Conservation (phyloP, 2,888 invertebrate species). For the Operophtera brumata region DNA sequence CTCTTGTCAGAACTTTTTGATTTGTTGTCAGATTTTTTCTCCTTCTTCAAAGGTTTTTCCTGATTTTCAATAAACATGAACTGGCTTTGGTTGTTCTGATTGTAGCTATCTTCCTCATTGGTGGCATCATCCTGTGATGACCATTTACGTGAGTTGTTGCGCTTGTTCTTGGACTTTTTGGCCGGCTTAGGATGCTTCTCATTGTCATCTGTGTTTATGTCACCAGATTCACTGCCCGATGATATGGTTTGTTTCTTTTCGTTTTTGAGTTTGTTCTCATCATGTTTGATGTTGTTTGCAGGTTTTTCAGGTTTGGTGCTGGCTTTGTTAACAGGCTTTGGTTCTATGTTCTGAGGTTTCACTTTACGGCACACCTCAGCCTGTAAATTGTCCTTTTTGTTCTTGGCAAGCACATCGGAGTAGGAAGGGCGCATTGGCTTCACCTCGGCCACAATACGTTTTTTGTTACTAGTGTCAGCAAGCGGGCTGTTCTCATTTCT, state of each 20-base stretch:
- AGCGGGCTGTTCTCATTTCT: slow-evolving; percentile 70
- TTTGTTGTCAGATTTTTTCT: slow-evolving; percentile 59
- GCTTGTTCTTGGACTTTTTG: slow-evolving; percentile 71
- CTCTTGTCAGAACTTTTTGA: slow-evolving; percentile 53
- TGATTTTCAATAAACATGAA: slow-evolving; percentile 73
- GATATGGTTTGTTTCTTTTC: slow-evolving; percentile 72
- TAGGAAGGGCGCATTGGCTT: slow-evolving; percentile 93
- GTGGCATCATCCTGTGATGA: slow-evolving; percentile 80
- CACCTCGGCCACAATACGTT: slow-evolving; percentile 90
- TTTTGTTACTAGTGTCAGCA: slow-evolving; percentile 81
- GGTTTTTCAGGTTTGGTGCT: slow-evolving; percentile 66
- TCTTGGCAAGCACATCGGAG: slow-evolving; percentile 90
- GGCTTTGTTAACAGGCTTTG: slow-evolving; percentile 60
- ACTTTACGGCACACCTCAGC: slow-evolving; percentile 73
- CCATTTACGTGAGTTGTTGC: slow-evolving; percentile 79
- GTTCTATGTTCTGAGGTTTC: slow-evolving; percentile 66
- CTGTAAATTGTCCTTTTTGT: slow-evolving; percentile 73
- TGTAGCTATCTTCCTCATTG: slow-evolving; percentile 64
- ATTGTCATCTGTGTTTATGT: slow-evolving; percentile 66
- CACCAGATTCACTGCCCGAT: slow-evolving; percentile 76
- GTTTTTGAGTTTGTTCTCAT: slow-evolving; percentile 62
- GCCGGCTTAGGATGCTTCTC: slow-evolving; percentile 65
- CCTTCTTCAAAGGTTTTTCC: slow-evolving; percentile 66
- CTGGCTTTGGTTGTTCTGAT: slow-evolving; percentile 63
- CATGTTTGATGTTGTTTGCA: slow-evolving; percentile 49